Percentiles rank a stretch among this genome's conserved stretches.
These are phyloP conservation scores for Morpho deidamia DNA, from an alignment of 2,888 invertebrate species.

Conservation along the genomic window DNA sequence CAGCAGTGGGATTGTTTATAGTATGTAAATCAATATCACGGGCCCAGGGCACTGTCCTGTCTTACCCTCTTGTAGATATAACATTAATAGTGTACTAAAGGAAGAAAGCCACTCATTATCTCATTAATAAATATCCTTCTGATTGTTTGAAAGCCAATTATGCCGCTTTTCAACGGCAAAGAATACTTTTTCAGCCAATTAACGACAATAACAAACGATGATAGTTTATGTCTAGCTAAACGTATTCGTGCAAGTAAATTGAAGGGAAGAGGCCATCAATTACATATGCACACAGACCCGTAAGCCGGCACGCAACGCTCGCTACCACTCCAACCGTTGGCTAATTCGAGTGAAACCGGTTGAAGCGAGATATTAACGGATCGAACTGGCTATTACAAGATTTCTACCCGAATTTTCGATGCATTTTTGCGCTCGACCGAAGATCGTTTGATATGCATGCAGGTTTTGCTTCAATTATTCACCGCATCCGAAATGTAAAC, in stretches of 20 bases:
- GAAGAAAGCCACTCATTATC: neutral
- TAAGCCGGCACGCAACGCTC: slow-evolving; percentile 46
- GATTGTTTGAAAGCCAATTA: neutral
- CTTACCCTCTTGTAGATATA: too few relatives aligned
- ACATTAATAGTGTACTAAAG: too few relatives aligned
- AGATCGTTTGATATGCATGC: slow-evolving; percentile 13
- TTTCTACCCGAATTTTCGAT: slow-evolving; percentile 29
- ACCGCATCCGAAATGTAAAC: slow-evolving; percentile 3
- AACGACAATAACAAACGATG: slow-evolving; percentile 29
- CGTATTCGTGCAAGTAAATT: slow-evolving; percentile 38
- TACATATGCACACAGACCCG: slow-evolving; percentile 53
- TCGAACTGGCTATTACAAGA: slow-evolving; percentile 38
- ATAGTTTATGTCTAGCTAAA: slow-evolving; percentile 32
- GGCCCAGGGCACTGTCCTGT: too few relatives aligned
- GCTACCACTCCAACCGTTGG: slow-evolving; percentile 37
- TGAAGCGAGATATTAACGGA: slow-evolving; percentile 31
- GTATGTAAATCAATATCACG: too few relatives aligned
- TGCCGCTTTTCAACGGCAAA: neutral
- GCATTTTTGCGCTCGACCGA: slow-evolving; percentile 10
- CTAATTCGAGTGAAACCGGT: slow-evolving; percentile 38
- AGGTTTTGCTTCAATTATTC: slow-evolving; percentile 10
- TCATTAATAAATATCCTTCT: neutral
- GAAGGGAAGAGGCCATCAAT: slow-evolving; percentile 53
- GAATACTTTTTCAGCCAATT: slow-evolving; percentile 12
- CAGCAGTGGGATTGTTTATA: too few relatives aligned